These are phyloP conservation scores for Reticulitermes speratus DNA, from an alignment of 1,140 invertebrate species.

Conservation along the genomic window DNA sequence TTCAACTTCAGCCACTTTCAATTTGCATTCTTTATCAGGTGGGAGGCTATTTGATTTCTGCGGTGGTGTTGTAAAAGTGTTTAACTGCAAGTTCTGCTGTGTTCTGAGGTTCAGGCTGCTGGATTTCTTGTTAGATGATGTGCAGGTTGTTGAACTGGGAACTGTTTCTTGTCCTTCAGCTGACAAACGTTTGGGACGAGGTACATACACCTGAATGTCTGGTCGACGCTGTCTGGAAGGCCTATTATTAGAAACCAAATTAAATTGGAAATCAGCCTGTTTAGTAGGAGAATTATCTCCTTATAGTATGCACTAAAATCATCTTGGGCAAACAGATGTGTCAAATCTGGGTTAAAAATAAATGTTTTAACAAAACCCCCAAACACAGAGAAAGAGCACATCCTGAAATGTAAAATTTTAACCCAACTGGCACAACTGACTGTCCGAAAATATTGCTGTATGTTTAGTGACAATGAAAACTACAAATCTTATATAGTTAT, in stretches of 20 bases:
- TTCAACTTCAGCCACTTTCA: not conserved
- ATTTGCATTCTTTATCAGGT: not conserved
- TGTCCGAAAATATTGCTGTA: no score
- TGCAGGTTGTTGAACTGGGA: not conserved
- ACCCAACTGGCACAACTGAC: no score
- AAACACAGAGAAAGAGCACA: no score
- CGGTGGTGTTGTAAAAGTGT: not conserved
- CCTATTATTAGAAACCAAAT: not conserved
- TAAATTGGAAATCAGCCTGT: no score
- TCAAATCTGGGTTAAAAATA: no score
- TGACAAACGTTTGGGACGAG: slow-evolving; percentile 58
- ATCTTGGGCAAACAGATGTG: no score
- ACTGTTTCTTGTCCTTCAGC: not conserved
- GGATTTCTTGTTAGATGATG: not conserved
- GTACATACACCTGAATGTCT: slow-evolving; percentile 75
- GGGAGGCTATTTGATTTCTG: not conserved
- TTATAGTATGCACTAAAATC: no score
- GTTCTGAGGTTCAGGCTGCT: not conserved
- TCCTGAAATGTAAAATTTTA: no score
- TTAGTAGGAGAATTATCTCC: no score
- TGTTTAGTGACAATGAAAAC: no score
- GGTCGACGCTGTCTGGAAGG: slow-evolving; percentile 54
- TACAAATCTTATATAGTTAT: no score
- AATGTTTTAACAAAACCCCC: no score
- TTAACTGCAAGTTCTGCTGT: not conserved